Percentiles rank a stretch among this genome's conserved stretches.
phyloP scores from a whole-genome alignment of 2,888 invertebrate genomes.

The Rhabditophanes sp. region DNA sequence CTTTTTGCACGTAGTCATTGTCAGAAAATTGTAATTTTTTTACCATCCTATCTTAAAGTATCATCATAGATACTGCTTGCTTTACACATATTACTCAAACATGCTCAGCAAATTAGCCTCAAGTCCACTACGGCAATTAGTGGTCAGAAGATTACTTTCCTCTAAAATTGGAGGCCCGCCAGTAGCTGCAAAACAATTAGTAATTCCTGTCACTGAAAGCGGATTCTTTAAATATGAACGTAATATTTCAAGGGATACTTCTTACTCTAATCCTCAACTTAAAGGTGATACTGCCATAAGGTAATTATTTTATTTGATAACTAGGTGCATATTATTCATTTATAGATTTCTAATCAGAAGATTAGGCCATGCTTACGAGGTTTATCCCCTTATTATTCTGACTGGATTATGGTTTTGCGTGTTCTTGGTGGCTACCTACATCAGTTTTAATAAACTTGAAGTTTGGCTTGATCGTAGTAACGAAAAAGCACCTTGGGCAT shows the following conservation, averaged over 20 bases:
- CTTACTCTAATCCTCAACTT: conserved; percentile 30
- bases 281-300: conserved; percentile 29
- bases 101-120: no score
- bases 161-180: no score
- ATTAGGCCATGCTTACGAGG: conserved; percentile 33
- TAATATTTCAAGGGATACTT: conserved; percentile 30
- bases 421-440: conserved; percentile 24
- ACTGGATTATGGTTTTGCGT: conserved; percentile 24
- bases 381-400: conserved; percentile 31
- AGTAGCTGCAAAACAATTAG: conserved; percentile 3
- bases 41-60: no score
- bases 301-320: conserved; percentile 8
- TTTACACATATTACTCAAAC: no score
- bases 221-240: conserved; percentile 34
- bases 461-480: conserved; percentile 39
- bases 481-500: conserved; percentile 30
- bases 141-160: no score
- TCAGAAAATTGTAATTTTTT: no score
- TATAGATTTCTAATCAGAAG: conserved; percentile 29
- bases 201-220: conserved; percentile 5
- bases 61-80: no score
- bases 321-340: conserved; percentile 2
- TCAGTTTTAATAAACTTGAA: conserved; percentile 32
- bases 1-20: no score
- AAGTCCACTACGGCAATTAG: no score